Evolutionary conservation across 2,113 vertebrate genomes (phyloP), one percentile per base, ranked within the genome.

Genomic region (Eretmochelys imbricata): DNA sequence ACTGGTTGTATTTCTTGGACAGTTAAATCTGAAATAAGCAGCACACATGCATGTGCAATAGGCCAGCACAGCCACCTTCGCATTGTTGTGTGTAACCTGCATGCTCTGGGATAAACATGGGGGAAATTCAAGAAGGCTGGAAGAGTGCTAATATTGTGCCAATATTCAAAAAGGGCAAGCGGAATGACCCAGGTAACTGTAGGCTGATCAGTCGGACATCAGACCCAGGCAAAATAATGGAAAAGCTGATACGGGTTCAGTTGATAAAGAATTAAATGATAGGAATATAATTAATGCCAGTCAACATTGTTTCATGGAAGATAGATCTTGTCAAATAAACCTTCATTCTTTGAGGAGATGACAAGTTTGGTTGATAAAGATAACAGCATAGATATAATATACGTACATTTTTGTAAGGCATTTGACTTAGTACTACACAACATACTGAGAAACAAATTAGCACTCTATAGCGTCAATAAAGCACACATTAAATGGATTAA

Each of bases 141-240:
- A 48, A 91, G 94, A 92, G 85, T 65, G 57, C 46, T 96, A 94
- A 93, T 88, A 38, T 72, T 16, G 38, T 65, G 75, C 57, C 94
- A 90, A 62, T 94, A 82, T 94, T 95, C 90, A 62, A 87, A 85
- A 93, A 89, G 76, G 94, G 82, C 31, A 95, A 8, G 46, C 54
- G 13, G 82, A 84, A 89, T 97, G 96, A 96, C 95, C 94, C 92
- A 93, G 6, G 82, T 95, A 79, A 88, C 96, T 91, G 94, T 96
- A 97, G 97, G 94, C 96, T 93, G 95, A 92, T 95, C 94, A 85
- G 95, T 90, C 90, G 89, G 89, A 65, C 79, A 69, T 89, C 57
- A 17, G 87, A 17, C 24, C 35, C 2, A 4, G 95, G 93, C 89
- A 87, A 31, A 91, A 93, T 84, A 93, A 35, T 31, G 57, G 93